These are phyloP conservation scores for Metellina segmentata DNA, from an alignment of 2,888 invertebrate species.

Conservation along the genomic window DNA sequence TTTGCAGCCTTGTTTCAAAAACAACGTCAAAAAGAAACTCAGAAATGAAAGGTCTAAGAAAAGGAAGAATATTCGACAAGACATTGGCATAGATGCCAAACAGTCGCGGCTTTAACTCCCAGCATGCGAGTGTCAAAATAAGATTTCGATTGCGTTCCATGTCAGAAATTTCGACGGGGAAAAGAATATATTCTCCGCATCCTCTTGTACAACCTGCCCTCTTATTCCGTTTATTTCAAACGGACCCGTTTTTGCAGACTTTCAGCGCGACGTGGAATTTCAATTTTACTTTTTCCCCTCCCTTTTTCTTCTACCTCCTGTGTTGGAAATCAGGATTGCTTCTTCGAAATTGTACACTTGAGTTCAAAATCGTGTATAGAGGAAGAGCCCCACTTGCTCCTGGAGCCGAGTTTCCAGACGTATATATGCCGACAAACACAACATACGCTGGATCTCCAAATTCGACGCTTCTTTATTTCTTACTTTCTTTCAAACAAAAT, in stretches of 20 bases:
- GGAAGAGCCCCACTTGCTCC: conserved; percentile 14
- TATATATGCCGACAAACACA: not conserved
- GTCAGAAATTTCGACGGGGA: conserved; percentile 52
- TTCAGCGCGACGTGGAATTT: conserved; percentile 42
- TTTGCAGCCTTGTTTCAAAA: conserved; percentile 50
- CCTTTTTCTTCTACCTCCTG: conserved; percentile 26
- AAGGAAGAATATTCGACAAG: conserved; percentile 40
- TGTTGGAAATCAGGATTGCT: conserved; percentile 63
- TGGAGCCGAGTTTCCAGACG: conserved; percentile 20
- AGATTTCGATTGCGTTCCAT: conserved; percentile 64
- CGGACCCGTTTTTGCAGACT: conserved; percentile 56
- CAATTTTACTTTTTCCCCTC: conserved; percentile 39
- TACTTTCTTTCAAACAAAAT: conserved; percentile 3
- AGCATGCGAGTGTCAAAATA: conserved; percentile 54
- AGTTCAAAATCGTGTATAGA: conserved; percentile 38
- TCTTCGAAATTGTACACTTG: conserved; percentile 51
- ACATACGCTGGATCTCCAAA: not conserved
- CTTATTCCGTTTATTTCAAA: conserved; percentile 69
- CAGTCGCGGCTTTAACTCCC: conserved; percentile 45
- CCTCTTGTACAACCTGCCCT: conserved; percentile 55
- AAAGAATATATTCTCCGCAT: conserved; percentile 54
- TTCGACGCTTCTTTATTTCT: not conserved
- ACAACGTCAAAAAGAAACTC: conserved; percentile 29
- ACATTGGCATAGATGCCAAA: conserved; percentile 40
- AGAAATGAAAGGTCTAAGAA: conserved; percentile 39